Evolutionary conservation across 2,113 vertebrate species (phyloP).

Genomic region (Aix galericulata): DNA sequence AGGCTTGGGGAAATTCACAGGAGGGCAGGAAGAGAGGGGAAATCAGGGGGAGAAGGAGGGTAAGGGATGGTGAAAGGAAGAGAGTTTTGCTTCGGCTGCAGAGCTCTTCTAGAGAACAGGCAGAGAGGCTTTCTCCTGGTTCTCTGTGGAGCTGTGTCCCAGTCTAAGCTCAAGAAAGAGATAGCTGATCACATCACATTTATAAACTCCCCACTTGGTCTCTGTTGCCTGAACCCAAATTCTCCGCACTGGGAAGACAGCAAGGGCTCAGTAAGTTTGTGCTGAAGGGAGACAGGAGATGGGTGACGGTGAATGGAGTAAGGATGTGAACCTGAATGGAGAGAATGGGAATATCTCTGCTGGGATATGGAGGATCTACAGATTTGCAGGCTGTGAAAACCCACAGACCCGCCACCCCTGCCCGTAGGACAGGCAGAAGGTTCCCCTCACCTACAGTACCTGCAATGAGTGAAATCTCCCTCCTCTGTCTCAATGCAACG

Average conservation of each 20-base stretch:
- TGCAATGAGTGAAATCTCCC: background rate
- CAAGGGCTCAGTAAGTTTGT: background rate
- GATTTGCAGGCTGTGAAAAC: background rate
- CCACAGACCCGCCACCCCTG: background rate
- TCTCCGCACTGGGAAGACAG: background rate
- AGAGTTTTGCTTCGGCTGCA: background rate
- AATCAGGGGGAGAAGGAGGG: background rate
- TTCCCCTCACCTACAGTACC: background rate
- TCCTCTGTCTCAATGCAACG: background rate
- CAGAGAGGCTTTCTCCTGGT: background rate
- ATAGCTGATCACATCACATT: background rate
- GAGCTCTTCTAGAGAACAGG: background rate
- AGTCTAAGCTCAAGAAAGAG: background rate
- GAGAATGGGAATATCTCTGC: background rate
- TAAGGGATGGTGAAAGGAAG: background rate
- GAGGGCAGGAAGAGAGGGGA: background rate
- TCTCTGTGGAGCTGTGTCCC: background rate
- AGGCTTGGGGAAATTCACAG: background rate
- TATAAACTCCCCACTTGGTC: background rate
- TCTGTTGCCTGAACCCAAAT: background rate
- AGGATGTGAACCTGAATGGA: background rate
- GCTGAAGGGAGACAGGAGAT: background rate
- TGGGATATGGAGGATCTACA: background rate
- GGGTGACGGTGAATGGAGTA: background rate
- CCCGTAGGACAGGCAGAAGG: background rate